phyloP scores from a whole-genome alignment of 2,797 vertebrate genomes.

The Syncerus caffer region DNA sequence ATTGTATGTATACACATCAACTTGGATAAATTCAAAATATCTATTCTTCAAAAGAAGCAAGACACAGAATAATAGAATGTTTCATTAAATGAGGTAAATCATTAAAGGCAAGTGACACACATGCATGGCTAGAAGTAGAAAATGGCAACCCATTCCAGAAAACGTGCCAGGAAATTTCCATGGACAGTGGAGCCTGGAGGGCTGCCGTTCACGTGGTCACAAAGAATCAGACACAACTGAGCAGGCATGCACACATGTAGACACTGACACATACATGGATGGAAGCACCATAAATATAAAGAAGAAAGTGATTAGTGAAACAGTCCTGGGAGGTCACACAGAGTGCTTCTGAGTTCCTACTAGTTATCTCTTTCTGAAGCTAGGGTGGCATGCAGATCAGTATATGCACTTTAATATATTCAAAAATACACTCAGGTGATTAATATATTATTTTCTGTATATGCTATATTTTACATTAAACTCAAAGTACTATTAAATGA shows the following conservation, averaged over 20 bases:
- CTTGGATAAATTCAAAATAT: not conserved
- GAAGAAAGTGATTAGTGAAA: not conserved
- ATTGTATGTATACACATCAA: not conserved
- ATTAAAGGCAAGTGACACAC: not conserved
- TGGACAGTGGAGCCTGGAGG: not conserved
- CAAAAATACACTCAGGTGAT: not conserved
- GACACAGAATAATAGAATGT: not conserved
- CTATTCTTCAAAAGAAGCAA: not conserved
- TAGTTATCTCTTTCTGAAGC: not conserved
- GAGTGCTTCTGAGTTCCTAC: not conserved
- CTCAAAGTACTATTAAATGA: not conserved
- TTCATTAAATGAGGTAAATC: not conserved
- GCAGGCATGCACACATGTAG: accelerated
- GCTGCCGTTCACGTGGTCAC: not conserved
- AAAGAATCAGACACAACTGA: not conserved
- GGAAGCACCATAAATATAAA: not conserved
- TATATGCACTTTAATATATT: not conserved
- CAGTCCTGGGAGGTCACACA: not conserved
- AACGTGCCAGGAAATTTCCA: not conserved
- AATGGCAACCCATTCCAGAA: not conserved
- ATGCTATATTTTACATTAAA: not conserved
- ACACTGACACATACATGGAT: too few relatives aligned
- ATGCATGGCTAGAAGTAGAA: not conserved
- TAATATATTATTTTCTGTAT: not conserved
- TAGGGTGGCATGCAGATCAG: not conserved